These are phyloP conservation scores for Centropus bengalensis DNA, from an alignment of 2,113 vertebrate species.

Conservation along the genomic window DNA sequence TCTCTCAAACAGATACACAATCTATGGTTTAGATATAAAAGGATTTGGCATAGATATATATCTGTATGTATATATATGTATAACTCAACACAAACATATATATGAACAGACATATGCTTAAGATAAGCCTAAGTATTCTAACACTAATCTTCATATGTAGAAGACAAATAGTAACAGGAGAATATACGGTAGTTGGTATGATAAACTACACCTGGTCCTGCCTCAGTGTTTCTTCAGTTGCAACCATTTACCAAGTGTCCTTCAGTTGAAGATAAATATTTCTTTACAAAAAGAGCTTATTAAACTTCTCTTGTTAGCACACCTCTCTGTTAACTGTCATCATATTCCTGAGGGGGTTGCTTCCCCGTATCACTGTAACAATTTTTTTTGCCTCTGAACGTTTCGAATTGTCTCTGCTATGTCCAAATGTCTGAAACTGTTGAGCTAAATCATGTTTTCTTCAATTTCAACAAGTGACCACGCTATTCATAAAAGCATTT, in stretches of 20 bases:
- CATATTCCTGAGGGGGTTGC: neutral
- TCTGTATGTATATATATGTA: neutral
- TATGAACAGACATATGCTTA: neutral
- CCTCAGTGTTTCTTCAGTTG: constrained; percentile 25
- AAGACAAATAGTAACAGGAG: constrained; percentile 19
- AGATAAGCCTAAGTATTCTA: constrained; percentile 8
- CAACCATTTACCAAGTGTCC: constrained; percentile 11
- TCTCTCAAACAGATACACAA: constrained; percentile 62
- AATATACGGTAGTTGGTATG: neutral
- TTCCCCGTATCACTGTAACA: neutral
- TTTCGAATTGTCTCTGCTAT: neutral
- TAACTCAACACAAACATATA: neutral
- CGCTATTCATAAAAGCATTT: neutral
- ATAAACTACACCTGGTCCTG: neutral
- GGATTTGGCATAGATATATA: neutral
- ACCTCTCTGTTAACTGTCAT: constrained; percentile 6
- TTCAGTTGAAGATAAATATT: constrained; percentile 12
- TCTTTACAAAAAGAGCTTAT: neutral
- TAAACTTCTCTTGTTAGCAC: neutral
- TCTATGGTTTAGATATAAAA: constrained; percentile 56
- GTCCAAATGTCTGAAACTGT: neutral
- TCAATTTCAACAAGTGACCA: neutral
- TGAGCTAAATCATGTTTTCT: neutral
- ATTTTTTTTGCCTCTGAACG: neutral
- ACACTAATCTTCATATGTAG: neutral